Percentiles rank a stretch among this genome's conserved stretches.
phyloP scores from a whole-genome alignment of 2,888 invertebrate genomes.

The Anorthoa munda region DNA sequence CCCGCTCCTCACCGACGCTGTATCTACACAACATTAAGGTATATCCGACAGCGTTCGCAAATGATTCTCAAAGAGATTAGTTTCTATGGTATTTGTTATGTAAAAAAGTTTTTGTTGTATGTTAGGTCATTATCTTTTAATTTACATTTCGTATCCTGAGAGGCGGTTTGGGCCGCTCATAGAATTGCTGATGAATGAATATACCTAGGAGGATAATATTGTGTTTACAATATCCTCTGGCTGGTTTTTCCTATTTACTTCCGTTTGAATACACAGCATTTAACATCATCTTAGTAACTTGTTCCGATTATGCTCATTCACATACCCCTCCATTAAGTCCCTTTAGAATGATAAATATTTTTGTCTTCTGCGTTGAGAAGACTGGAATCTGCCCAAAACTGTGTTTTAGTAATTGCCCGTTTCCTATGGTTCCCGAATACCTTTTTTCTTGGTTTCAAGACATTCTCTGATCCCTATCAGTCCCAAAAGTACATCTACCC shows the following conservation, averaged over 20 bases:
- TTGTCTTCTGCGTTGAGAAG: slow-evolving; percentile 21
- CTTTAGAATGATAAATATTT: no score
- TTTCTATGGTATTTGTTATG: slow-evolving; percentile 63
- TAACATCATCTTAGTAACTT: background rate
- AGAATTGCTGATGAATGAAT: slow-evolving; percentile 22
- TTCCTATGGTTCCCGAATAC: background rate
- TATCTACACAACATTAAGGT: slow-evolving; percentile 70
- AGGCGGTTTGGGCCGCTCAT: slow-evolving; percentile 13
- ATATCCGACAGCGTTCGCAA: slow-evolving; percentile 72
- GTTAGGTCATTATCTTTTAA: slow-evolving; percentile 36
- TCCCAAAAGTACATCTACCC: background rate
- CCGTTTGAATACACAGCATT: background rate
- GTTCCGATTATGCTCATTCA: background rate
- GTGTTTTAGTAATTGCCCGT: background rate
- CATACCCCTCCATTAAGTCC: no score
- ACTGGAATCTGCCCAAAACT: slow-evolving; percentile 25
- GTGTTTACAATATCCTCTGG: slow-evolving; percentile 7
- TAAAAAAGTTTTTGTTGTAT: slow-evolving; percentile 47
- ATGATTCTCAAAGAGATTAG: slow-evolving; percentile 71
- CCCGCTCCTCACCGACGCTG: slow-evolving; percentile 71
- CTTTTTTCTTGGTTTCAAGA: background rate
- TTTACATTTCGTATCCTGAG: slow-evolving; percentile 54
- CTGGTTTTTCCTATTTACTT: slow-evolving; percentile 42
- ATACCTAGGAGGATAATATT: slow-evolving; percentile 51
- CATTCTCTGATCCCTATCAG: background rate